Base-by-base conservation (phyloP, 2,797 vertebrate species). In the Sternotherus odoratus region DNA sequence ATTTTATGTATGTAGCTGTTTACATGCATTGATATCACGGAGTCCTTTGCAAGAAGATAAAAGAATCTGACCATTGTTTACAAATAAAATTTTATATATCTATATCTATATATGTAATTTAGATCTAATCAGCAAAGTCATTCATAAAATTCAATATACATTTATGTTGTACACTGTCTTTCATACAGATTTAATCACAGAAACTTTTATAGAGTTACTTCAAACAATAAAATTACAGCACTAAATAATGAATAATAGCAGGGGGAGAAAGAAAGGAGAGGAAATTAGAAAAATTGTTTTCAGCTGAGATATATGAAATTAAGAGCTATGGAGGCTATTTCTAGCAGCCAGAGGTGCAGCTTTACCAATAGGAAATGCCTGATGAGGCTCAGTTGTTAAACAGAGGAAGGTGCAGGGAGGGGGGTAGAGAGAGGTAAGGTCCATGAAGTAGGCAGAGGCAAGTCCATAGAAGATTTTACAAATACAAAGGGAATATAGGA, bases 41-140 rank as follows among this genome's bases (percentile, higher is more conserved):
- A 86, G 51, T 60, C 54, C 21, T 85, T 89, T 84, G 60, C 15
- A 28, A 53, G 39, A 84, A 21, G 57, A 77, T 84, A 74, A 92
- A 95, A 74, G 15, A 89, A 88, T 83, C 28, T 86, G 77, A 77
- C 77, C 91, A 72, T 57, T 49, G 72, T 63, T 92, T 84, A 57
- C 74, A 92, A 88, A 51, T 79, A 85, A 66, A 77, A 28, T 12
- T 6, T 51, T 81, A 78, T 78, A 72, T 85, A 60, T 53, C 6
- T 13, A 49, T 30, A 21, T 60, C 2, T n/a, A n/a, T n/a, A n/a
- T n/a, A 2, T n/a, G 19, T 60, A 74, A 87, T 86, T 72, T 87
- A 80, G 15, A 16, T 80, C 23, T 79, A 83, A 82, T 89, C 56
- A 39, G 63, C n/a, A 86, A 85, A 63, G 15, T 53, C 84, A 72